phyloP scores from a whole-genome alignment of 2,113 vertebrate species.

The Leuciscus idus region DNA sequence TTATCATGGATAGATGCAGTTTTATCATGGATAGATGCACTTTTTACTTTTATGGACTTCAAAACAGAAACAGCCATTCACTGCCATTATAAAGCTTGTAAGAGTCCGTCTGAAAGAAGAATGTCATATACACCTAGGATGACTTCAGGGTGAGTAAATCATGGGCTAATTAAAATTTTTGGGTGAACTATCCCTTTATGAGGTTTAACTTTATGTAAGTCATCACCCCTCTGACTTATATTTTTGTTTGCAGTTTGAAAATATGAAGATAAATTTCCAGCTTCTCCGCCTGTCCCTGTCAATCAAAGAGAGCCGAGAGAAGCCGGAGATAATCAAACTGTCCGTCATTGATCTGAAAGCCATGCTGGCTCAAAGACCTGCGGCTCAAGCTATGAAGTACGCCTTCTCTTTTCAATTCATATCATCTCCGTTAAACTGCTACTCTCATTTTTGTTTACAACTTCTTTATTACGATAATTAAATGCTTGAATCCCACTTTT shows the following conservation, averaged over 20 bases:
- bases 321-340: conserved; percentile 84
- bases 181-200: no score
- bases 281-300: conserved; percentile 85
- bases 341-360: conserved; percentile 86
- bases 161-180: no score
- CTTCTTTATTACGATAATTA: not conserved
- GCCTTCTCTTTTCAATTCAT: not conserved
- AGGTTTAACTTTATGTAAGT: not conserved
- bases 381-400: conserved; percentile 93
- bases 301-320: conserved; percentile 83
- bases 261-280: conserved; percentile 88
- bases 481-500: not conserved
- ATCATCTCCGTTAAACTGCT: not conserved
- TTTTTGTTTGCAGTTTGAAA: conserved; percentile 85
- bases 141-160: no score
- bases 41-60: no score
- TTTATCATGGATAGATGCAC: no score
- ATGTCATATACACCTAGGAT: no score
- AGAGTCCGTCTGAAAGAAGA: no score
- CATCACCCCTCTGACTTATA: not conserved
- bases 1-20: no score
- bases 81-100: no score
- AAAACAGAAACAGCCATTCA: no score
- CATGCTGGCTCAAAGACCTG: conserved; percentile 86
- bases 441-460: no score